Evolutionary conservation across 2,888 invertebrate species (phyloP).

Genomic region (Theretra japonica): DNA sequence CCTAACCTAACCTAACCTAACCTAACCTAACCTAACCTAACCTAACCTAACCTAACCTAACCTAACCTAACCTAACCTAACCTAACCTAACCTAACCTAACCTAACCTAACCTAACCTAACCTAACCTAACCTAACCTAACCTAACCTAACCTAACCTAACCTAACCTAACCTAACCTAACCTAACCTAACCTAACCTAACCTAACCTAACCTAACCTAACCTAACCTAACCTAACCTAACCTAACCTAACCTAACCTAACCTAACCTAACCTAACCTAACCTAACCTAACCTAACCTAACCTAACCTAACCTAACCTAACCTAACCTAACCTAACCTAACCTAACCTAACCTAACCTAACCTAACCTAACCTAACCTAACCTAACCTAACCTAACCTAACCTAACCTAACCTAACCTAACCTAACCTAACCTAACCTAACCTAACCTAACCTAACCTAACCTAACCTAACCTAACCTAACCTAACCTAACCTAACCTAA

Average conservation of each 20-base stretch:
- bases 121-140: not conserved
- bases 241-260: constrained; percentile 35
- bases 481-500: constrained; percentile 33
- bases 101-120: not conserved
- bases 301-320: constrained; percentile 37
- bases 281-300: constrained; percentile 36
- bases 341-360: constrained; percentile 37
- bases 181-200: constrained; percentile 16
- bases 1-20: not conserved
- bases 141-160: not conserved
- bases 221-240: constrained; percentile 35
- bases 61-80: not conserved
- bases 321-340: constrained; percentile 36
- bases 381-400: constrained; percentile 31
- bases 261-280: constrained; percentile 35
- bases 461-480: constrained; percentile 35
- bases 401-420: constrained; percentile 36
- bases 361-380: constrained; percentile 21
- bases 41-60: not conserved
- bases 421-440: constrained; percentile 33
- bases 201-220: constrained; percentile 34
- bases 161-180: not conserved
- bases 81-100: not conserved
- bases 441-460: constrained; percentile 32
- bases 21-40: not conserved